Evolutionary conservation across 1,140 invertebrate genomes (phyloP), one percentile per base, ranked within the genome.

Genomic region (Drosophila sp.): DNA sequence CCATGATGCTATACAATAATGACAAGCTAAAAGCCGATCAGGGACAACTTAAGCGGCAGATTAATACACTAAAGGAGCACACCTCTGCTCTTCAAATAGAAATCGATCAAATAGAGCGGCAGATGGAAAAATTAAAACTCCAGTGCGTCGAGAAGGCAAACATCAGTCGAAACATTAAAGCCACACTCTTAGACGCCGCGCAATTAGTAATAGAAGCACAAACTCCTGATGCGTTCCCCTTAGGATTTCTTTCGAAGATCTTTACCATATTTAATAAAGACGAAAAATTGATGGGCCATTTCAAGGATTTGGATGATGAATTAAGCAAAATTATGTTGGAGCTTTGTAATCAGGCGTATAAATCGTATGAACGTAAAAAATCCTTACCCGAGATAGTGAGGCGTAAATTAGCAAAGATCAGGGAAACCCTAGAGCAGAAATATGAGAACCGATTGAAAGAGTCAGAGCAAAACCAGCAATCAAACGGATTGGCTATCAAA

Each of bases 201-300:
- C 25, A 58, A 7, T 29, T 38, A 1, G 66, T 44, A 10, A 55
- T 87, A 1, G 27, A 68, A n/a, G 8, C 55, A 0, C 74, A 89
- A 69, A 67, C 30, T 1, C n/a, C 30, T 1, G 50, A n/a, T 4
- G 44, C 40, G 5, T 89, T 89, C 60, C 84, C 85, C 5, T 5
- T 55, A 0, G 10, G 56, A 2, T 54, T 89, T 38, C 23, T 89
- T 23, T 35, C 70, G 1, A 56, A 67, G 40, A 58, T 84, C 1
- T 84, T 89, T 33, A 10, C 8, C 1, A 5, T 29, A 0, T 71
- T 89, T n/a, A 2, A 17, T 0, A 62, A 56, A 23, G 85, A 89
- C 54, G 10, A 56, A 1, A 17, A 60, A 2, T 63, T 89, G 0
- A 60, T 5, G 29, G 23, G 65, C n/a, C 68, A 79, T 6, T 80